These are phyloP conservation scores for Hypomesus transpacificus DNA, from an alignment of 2,113 vertebrate genomes.

Conservation along the genomic window DNA sequence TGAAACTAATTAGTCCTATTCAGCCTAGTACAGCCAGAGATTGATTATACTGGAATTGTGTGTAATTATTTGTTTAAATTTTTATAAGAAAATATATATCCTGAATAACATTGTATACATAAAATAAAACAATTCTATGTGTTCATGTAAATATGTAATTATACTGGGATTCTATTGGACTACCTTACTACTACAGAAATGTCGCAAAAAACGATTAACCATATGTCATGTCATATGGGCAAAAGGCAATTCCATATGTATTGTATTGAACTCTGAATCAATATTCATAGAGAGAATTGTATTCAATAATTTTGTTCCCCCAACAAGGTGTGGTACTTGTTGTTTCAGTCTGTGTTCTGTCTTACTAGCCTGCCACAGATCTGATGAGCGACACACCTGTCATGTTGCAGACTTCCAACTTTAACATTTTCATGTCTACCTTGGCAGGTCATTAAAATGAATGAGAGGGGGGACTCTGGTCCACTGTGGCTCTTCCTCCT, in stretches of 20 bases:
- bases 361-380: constrained; percentile 86
- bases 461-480: constrained; percentile 79
- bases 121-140: too few species aligned
- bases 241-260: constrained; percentile 1
- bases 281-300: constrained; percentile 84
- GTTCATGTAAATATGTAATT: not conserved
- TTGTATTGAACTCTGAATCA: constrained; percentile 14
- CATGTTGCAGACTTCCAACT: constrained; percentile 86
- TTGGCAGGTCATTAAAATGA: constrained; percentile 99
- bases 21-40: too few species aligned
- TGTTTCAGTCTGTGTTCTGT: constrained; percentile 71
- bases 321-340: constrained; percentile 53
- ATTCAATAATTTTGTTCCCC: constrained; percentile 64
- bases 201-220: too few species aligned
- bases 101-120: not conserved
- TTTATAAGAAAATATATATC: not conserved
- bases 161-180: not conserved
- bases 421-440: constrained; percentile 95
- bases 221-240: too few species aligned
- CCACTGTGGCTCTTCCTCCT: constrained; percentile 77
- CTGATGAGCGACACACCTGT: constrained; percentile 89
- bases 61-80: too few species aligned
- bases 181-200: too few species aligned
- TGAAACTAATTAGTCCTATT: too few species aligned
- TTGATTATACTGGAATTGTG: too few species aligned